Percentiles rank a stretch among this genome's conserved stretches.
phyloP scores from a whole-genome alignment of 2,113 vertebrate genomes.

The Cyanoramphus novaezelandiae region DNA sequence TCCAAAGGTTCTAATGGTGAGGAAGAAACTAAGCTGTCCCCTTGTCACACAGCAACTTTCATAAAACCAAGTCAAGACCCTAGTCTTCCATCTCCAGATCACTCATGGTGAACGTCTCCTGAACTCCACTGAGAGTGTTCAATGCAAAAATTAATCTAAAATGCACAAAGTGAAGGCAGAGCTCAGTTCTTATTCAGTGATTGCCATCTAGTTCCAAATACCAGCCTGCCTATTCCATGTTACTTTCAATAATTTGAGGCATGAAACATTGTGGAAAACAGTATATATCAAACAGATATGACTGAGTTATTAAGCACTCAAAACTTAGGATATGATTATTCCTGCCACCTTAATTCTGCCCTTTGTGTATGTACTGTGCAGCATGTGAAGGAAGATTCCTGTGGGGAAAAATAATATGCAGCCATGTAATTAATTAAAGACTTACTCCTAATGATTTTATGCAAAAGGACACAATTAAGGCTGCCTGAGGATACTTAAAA shows the following conservation, averaged over 20 bases:
- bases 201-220: background rate
- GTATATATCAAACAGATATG: background rate
- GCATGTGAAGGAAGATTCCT: slow-evolving; percentile 19
- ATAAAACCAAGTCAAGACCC: background rate
- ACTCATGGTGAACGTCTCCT: background rate
- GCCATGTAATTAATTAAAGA: slow-evolving; percentile 54
- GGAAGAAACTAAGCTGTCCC: background rate
- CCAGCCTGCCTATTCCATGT: background rate
- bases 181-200: background rate
- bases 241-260: background rate
- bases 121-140: background rate
- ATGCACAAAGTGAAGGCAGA: background rate
- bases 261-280: background rate
- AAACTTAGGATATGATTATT: background rate
- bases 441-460: slow-evolving; percentile 45
- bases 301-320: background rate
- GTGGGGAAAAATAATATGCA: slow-evolving; percentile 39
- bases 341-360: slow-evolving; percentile 3
- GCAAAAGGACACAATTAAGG: slow-evolving; percentile 43
- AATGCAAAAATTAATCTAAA: background rate
- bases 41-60: background rate
- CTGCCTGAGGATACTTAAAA: slow-evolving; percentile 48
- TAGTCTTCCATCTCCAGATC: background rate
- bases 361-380: background rate
- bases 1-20: background rate